Evolutionary conservation across 2,797 vertebrate species (phyloP), one percentile per base, ranked within the genome.

Genomic region (Esox lucius): DNA sequence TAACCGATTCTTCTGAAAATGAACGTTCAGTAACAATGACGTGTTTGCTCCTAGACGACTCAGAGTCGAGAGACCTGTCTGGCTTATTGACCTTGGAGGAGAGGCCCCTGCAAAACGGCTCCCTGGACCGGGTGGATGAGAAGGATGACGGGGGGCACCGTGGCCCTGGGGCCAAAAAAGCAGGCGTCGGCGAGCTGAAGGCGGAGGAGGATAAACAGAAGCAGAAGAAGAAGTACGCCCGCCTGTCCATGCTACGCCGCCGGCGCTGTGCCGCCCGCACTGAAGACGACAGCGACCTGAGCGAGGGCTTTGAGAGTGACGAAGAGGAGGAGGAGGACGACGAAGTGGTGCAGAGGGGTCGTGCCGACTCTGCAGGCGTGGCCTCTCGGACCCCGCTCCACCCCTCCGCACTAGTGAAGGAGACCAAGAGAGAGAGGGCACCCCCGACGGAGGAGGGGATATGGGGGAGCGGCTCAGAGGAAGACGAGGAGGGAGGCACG

Each of bases 201-300:
- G 13, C 69, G 11, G 87, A 88, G 0, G 90, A 91, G 31, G 92
- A 93, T 69, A 93, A 93, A 71, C 91, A 89, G 72, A 91, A 90
- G 86, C 95, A 95, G 83, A 98, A 96, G 85, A 95, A 94, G 77
- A 98, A 98, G 79, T 96, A 95, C 78, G 94, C 95, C 0, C 97
- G 98, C 0, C 95, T 99, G 0, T 97, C 96, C 4, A 94, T 95
- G 68, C 88, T 98, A 7, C 95, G 98, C 0, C 93, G 98, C 0
- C 94, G 97, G 3, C 95, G 97, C 53, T 96, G 95, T 7, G 91
- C 93, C 8, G 91, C 93, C 7, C 94, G 92, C 79, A 94, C 95
- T 78, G 93, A 92, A 64, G 97, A 98, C 0, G 97, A 99, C 78
- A 99, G 98, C 0, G 97, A 99, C 89, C 91, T 99, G 83, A 99